Base-by-base conservation (phyloP, 2,888 invertebrate species). In the Cheilosia soror region DNA sequence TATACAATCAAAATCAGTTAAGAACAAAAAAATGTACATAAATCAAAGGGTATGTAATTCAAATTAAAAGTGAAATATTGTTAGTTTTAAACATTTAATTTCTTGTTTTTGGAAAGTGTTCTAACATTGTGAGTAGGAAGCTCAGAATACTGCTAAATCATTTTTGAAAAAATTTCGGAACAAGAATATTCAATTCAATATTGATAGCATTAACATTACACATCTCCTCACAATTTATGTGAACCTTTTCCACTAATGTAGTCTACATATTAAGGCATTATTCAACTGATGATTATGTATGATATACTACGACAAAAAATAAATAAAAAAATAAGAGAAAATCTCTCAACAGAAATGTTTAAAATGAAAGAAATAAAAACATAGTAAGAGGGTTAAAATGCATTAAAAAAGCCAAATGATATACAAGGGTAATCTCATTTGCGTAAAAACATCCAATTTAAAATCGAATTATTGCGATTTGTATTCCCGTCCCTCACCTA, bases 401-500 rank as follows among this genome's bases (percentile, higher is more conserved):
- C 80, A 71, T 80, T 75, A 71, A 79, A 71, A 37, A 84, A 84
- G 84, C 84, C 33, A 76, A 75, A 84, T 80, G 69, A 71, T 49
- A 71, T 80, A 84, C 75, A 65, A 44, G 40, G 69, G 65, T 84
- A 80, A 66, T 71, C 27, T 80, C 75, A 71, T 79, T 84, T 75
- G 80, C 53, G 58, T 79, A 71, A 73, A 81, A 80, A 84, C 69
- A 79, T 79, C 84, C 71, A 84, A 75, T 84, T 84, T 44, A 65
- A 73, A 79, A 69, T 79, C 78, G 79, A 79, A 63, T 65, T 81
- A 53, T 65, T 75, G 65, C 75, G 60, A 72, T 62, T 75, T 73
- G 66, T 37, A 47, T 58, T 82, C 88, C 88, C 88, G 88, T 88
- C 92, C 92, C 93, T 93, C 93, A 93, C 93, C 93, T 93, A 93